Evolutionary conservation across 2,888 invertebrate species (phyloP).

Genomic region (Dryobota labecula): DNA sequence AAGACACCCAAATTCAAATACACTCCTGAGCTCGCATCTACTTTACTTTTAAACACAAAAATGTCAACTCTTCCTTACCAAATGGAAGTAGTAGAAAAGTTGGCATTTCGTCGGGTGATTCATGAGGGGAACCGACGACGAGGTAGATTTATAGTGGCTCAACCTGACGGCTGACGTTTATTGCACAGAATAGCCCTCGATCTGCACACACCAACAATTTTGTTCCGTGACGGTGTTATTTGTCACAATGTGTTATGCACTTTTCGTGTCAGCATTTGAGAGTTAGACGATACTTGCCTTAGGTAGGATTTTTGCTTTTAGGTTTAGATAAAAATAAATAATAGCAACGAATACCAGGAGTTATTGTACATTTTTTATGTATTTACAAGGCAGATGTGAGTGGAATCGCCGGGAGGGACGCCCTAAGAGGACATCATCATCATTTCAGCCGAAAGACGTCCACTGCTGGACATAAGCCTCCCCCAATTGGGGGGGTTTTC

Average conservation of each 20-base stretch:
- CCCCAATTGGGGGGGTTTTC: no score
- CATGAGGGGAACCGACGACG: conserved; percentile 77
- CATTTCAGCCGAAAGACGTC: no score
- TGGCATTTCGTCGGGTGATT: conserved; percentile 80
- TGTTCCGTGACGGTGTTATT: conserved; percentile 69
- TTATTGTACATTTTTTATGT: no score
- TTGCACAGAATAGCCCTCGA: conserved; percentile 79
- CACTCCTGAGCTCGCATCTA: conserved; percentile 34
- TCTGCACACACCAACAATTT: conserved; percentile 70
- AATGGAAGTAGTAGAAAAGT: conserved; percentile 72
- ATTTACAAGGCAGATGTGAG: no score
- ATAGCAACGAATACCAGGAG: neutral
- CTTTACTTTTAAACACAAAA: conserved; percentile 59
- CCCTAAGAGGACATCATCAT: no score
- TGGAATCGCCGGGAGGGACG: no score
- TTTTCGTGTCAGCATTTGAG: conserved; percentile 42
- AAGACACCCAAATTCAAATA: conserved; percentile 15
- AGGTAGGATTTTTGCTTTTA: neutral
- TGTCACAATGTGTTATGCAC: conserved; percentile 68
- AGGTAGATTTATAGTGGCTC: conserved; percentile 83
- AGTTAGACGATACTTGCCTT: conserved; percentile 7
- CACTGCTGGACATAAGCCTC: no score
- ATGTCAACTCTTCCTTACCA: conserved; percentile 63
- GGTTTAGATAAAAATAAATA: neutral
- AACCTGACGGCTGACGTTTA: conserved; percentile 83